Evolutionary conservation across 2,888 invertebrate species (phyloP).

Genomic region (Chouioia cunea): DNA sequence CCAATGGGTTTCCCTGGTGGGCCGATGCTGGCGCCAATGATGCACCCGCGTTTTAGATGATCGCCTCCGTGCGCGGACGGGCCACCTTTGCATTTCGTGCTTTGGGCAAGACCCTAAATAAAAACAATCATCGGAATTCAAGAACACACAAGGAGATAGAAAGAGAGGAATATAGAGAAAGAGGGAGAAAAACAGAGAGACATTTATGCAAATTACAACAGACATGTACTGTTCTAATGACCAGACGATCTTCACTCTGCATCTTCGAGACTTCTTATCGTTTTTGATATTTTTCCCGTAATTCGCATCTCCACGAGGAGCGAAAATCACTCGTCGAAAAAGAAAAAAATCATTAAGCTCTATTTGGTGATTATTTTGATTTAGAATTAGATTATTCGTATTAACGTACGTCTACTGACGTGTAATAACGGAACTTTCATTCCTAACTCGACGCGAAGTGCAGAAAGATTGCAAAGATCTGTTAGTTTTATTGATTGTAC

Average conservation of each 20-base stretch:
- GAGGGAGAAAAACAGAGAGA: too few relatives aligned
- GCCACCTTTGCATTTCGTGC: constrained; percentile 72
- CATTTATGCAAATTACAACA: background rate
- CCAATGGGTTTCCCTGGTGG: constrained; percentile 72
- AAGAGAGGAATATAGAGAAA: constrained; percentile 22
- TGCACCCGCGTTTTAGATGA: constrained; percentile 92
- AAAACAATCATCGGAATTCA: constrained; percentile 38
- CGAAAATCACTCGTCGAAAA: background rate
- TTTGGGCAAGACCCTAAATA: constrained; percentile 71
- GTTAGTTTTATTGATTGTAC: too few relatives aligned
- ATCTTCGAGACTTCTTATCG: background rate
- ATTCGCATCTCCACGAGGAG: background rate
- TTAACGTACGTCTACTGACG: too few relatives aligned
- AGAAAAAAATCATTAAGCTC: too few relatives aligned
- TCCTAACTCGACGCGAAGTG: too few relatives aligned
- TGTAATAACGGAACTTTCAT: too few relatives aligned
- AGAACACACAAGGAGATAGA: constrained; percentile 21
- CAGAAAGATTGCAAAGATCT: too few relatives aligned
- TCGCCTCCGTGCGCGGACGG: constrained; percentile 73
- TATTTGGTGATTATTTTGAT: too few relatives aligned
- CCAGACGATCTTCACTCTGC: too few relatives aligned
- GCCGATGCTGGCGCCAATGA: constrained; percentile 74
- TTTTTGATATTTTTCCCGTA: background rate
- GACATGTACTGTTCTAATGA: background rate
- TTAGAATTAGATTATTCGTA: too few relatives aligned